Conservation (phyloP, 2,113 vertebrate genomes). For the Apteryx mantelli region DNA sequence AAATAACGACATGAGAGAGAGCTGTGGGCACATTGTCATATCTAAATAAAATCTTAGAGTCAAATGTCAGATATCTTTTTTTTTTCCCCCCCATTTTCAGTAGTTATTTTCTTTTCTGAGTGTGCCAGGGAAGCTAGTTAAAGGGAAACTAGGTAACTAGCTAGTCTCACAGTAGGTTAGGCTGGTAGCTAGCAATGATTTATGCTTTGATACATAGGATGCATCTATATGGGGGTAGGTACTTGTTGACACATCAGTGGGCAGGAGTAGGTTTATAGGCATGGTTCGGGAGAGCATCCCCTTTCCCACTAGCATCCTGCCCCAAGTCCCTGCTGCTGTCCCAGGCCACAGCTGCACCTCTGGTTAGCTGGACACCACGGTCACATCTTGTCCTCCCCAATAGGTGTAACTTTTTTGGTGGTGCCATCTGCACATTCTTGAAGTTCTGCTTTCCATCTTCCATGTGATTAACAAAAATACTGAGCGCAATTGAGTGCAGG, state of each 20-base stretch:
- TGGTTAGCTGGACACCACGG: neutral
- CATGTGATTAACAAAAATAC: neutral
- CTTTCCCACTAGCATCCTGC: accelerated
- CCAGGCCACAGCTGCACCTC: neutral
- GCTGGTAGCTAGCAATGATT: neutral
- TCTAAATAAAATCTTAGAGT: constrained; percentile 7
- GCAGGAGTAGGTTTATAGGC: neutral
- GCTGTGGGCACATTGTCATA: neutral
- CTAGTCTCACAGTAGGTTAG: neutral
- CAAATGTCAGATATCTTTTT: neutral
- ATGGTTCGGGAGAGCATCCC: no score
- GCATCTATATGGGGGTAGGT: neutral
- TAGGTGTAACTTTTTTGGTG: neutral
- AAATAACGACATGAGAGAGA: neutral
- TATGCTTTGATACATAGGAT: neutral
- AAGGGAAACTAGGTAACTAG: neutral
- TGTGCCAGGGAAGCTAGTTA: neutral
- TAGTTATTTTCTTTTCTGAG: neutral
- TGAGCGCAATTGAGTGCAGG: neutral
- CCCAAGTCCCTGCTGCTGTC: neutral
- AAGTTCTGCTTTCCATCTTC: neutral
- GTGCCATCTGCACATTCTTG: neutral
- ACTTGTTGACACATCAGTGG: neutral
- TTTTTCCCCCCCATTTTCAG: neutral
- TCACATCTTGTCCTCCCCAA: accelerated